Evolutionary conservation across 2,113 vertebrate species (phyloP).

Genomic region (cat (Felis catus)): F.catus_Fca126_mat1.0 CM031414.1:60009001-60009500

Average conservation of each 20-base stretch:
- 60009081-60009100: not conserved
- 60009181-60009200: not conserved
- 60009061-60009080: not conserved
- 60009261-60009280: not conserved
- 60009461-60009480: not conserved
- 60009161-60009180: not conserved
- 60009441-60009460: not conserved
- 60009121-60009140: not conserved
- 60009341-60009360: not conserved
- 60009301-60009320: not conserved
- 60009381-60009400: not conserved
- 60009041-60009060: not conserved
- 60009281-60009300: not conserved
- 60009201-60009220: not conserved
- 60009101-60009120: not conserved
- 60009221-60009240: not conserved
- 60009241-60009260: not conserved
- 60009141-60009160: not conserved
- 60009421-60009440: not conserved
- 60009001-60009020: not conserved
- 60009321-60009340: not conserved
- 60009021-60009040: not conserved
- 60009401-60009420: not conserved
- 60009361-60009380: conserved; percentile 36
- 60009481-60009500: not conserved